Evolutionary conservation across 2,888 invertebrate species (phyloP).

Genomic region (Calliopum simillimum): DNA sequence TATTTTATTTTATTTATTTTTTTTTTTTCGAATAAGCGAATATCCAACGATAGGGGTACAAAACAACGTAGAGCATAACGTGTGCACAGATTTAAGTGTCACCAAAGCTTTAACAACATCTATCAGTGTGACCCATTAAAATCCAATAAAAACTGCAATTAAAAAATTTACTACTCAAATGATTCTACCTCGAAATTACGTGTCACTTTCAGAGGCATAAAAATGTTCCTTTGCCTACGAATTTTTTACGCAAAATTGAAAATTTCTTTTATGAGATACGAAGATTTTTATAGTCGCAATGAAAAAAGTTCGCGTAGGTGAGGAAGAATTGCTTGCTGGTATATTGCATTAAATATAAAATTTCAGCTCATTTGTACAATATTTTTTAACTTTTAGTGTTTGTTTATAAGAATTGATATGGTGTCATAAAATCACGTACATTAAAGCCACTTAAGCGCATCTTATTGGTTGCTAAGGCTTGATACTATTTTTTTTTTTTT

Average conservation of each 20-base stretch:
- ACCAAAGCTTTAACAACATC: background rate
- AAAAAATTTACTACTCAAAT: background rate
- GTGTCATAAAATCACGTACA: conserved; percentile 11
- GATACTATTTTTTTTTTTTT: no score
- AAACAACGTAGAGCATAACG: no score
- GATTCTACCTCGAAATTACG: background rate
- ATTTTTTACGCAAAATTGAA: background rate
- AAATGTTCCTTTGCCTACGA: no score
- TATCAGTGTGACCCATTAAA: conserved; percentile 17
- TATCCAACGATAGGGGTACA: no score
- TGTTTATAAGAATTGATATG: background rate
- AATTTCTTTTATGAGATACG: no score
- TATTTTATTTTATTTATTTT: no score
- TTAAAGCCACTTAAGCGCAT: background rate
- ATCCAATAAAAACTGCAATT: conserved; percentile 6
- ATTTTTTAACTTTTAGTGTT: background rate
- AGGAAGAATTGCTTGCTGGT: conserved; percentile 1
- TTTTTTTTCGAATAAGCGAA: no score
- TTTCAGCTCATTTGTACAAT: conserved; percentile 14
- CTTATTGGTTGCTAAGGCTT: no score
- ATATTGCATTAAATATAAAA: background rate
- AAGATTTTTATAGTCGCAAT: no score
- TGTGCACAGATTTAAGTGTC: no score
- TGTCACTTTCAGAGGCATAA: background rate
- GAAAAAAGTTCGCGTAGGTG: background rate